Evolutionary conservation across 2,888 invertebrate species (phyloP), one percentile per base, ranked within the genome.

Genomic region (Harmothoe impar): DNA sequence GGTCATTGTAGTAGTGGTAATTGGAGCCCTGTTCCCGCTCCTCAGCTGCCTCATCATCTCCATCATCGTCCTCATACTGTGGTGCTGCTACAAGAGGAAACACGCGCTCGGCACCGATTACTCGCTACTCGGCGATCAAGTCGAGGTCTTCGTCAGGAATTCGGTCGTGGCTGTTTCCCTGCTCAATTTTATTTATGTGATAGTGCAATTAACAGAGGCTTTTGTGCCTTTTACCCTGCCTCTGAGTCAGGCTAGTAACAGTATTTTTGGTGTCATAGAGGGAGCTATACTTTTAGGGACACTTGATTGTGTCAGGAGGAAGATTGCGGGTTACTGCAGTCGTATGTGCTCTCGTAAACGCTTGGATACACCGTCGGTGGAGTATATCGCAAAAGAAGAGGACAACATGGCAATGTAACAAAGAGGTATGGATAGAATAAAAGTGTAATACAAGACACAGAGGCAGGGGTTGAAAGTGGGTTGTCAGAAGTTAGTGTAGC

Each of bases 11-110:
- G 62, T 62, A 20, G 62, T n/a, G 23, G n/a, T n/a, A 3, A 62
- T 62, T 7, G 81, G 35, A 33, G 43, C 35, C 33, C 35, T 81
- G n/a, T 23, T 81, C 20, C 81, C 81, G 1, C 20, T 81, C 12
- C 23, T 43, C 15, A 43, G n/a, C 23, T 81, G 81, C 25, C 23
- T 81, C 3, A n/a, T 81, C 81, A 81, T 81, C 43, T 20, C 29
- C 17, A 72, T 81, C 20, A n/a, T 43, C 23, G 81, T 81, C 12
- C 43, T 81, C 20, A 15, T 33, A 5, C 33, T 81, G 43, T 81
- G 81, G 81, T 81, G 81, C 43, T 81, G 81, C 43, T 81, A 35
- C 23, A 81, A 81, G 81, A 33, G 81, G n/a, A 81, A 43, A 23
- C 33, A 35, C 5, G 15, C 81, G 0, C 35, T 33, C 7, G 81